Base-by-base conservation (phyloP, 2,797 vertebrate species). In the Sebastes taczanowskii region DNA sequence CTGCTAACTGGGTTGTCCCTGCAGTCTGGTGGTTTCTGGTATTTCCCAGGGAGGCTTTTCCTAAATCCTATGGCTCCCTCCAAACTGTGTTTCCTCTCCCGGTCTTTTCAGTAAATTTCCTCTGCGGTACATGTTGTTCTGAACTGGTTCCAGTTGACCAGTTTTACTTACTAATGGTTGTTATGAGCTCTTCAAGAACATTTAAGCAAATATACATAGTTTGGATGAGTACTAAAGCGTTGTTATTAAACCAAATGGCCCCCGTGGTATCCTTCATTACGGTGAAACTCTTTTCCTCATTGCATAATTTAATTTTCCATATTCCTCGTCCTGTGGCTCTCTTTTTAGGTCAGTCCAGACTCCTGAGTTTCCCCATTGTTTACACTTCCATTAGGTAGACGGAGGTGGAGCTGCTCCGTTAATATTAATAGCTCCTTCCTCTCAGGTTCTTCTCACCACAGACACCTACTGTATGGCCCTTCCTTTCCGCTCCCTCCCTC, bases 401-500 rank as follows among this genome's bases (percentile, higher is more conserved):
- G 32, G 35, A 76, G 22, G 38, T 81, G 80, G 69, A 64, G 78
- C 61, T 34, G 68, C 73, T 61, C 62, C 27, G 32, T 74, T 49
- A 74, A 53, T 87, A 87, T 89, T 88, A 88, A 86, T 90, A 88
- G 83, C 72, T 64, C 53, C 70, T 88, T 90, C 81, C 83, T 73
- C 83, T 74, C 67, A 75, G 83, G 58, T 84, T 82, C 66, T 82
- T 80, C 83, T 91, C 76, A 74, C 81, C 75, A 84, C 91, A 90
- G 84, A 86, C 78, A 79, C 75, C 72, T 80, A 66, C 71, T 80
- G 74, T 49, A 74, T 71, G 73, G 52, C 61, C 71, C 77, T 66
- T 85, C 77, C 67, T 79, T 73, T 81, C 76, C 52, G 0, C 80
- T 83, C 65, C 53, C 63, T 83, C 82, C 81, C 62, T 92, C 66